Evolutionary conservation across 2,113 vertebrate species (phyloP), one percentile per base, ranked within the genome.

Genomic region (Panthera leo): DNA sequence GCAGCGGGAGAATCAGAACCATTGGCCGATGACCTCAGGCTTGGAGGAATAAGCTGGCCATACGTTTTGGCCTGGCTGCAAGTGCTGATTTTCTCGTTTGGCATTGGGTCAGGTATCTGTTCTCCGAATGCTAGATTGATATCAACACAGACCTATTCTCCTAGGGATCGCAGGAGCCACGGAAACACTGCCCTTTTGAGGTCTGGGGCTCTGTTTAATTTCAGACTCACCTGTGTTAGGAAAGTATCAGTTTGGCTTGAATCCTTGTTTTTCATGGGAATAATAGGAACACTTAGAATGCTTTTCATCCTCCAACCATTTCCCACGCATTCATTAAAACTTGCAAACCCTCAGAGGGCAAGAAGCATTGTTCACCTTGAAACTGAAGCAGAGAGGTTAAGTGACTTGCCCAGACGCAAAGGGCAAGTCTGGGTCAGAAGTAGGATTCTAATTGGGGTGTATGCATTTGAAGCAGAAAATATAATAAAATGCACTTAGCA

Each of bases 231-330:
- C 93, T 94, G 75, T 91, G 85, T 92, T 65, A 86, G 76, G 36
- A 75, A 91, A 84, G 92, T 93, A 94, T 89, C 90, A 82, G 83
- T 96, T 97, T 97, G 97, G 75, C 90, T 95, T 68, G 70, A 90
- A 45, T 90, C 51, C 51, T 96, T 94, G 80, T 67, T 95, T 91
- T 95, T 93, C 71, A 39, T 25, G 79, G 76, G 83, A 88, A 93
- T 97, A 96, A 97, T 93, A 73, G 95, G 82, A 95, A 85, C 85
- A 85, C 75, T 97, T 95, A 94, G 97, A 95, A 85, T 83, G 73
- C 58, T 75, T 97, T 97, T 95, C 63, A 89, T 87, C 73, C 85
- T 95, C 76, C 55, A 78, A 71, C 83, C 95, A 58, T 98, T 96
- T 97, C 94, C 96, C 83, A 97, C 2, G 63, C 71, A n/a, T 94